Base-by-base conservation (phyloP, 2,888 invertebrate genomes). In the Thecophora atra region DNA sequence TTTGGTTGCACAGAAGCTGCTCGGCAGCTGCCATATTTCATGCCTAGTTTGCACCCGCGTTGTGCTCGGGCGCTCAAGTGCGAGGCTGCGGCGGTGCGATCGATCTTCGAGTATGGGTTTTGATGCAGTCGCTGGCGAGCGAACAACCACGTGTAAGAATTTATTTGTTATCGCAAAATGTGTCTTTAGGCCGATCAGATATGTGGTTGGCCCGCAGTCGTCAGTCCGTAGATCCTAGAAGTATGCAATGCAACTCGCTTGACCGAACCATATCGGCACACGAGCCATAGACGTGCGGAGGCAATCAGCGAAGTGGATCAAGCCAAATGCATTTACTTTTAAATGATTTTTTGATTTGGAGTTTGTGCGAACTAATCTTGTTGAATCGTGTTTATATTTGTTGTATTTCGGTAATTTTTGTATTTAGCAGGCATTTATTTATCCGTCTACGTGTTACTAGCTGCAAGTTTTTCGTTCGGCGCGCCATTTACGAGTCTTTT, bases 151-250 rank as follows among this genome's bases (percentile, higher is more conserved):
- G 70, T 70, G 69, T 72, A 58, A 54, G 67, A 73, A 68, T 70
- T 56, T 70, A 70, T 73, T 73, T 73, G 69, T 73, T 70, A 54
- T 56, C 56, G 54, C 56, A 17, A 56, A 73, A 73, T 62, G 67
- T 64, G 69, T 71, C 73, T 71, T 71, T 65, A 71, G 73, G 73
- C 73, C 73, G 64, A 44, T 44, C 24, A 62, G 62, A 51, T 63
- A 62, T 47, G 64, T 42, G 30, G 52, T 8, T 8, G 37, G n/a
- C n/a, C 47, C 17, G 28, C 64, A 26, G 26, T 44, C 21, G 28
- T 19, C 64, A 26, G 64, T 64, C 64, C 44, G n/a, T n/a, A 64
- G 64, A 64, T 44, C 54, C 67, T 54, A 67, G 67, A 54, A 67
- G 67, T 54, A 66, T 66, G 66, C 67, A 56, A 30, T 56, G 5